These are phyloP conservation scores for Larimichthys crocea DNA, from an alignment of 2,113 vertebrate genomes.

Conservation along the genomic window DNA sequence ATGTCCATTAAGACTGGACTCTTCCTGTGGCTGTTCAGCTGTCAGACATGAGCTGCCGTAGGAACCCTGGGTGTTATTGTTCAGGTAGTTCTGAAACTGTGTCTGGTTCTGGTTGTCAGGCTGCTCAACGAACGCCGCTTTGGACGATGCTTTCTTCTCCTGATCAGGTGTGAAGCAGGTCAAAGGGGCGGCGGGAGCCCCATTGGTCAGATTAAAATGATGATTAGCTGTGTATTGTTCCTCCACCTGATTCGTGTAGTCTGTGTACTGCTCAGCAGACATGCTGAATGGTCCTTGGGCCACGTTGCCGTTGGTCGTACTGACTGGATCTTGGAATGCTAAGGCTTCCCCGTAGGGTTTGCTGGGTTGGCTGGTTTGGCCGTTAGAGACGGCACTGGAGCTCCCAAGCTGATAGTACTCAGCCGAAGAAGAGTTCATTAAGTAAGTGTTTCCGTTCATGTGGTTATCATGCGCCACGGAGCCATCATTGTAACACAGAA, in stretches of 20 bases:
- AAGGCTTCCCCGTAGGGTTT: conserved; percentile 81
- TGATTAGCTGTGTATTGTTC: conserved; percentile 83
- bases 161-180: conserved; percentile 89
- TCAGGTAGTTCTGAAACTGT: conserved; percentile 94
- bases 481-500: conserved; percentile 91
- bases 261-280: conserved; percentile 89
- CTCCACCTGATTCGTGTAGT: conserved; percentile 75
- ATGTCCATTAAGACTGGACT: conserved; percentile 81
- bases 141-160: conserved; percentile 85
- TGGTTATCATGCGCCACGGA: conserved; percentile 88
- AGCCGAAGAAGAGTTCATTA: conserved; percentile 88
- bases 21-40: conserved; percentile 88
- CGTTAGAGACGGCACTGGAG: conserved; percentile 80
- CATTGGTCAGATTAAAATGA: conserved; percentile 87
- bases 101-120: conserved; percentile 86
- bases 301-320: conserved; percentile 84
- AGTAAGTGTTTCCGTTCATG: conserved; percentile 89
- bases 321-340: conserved; percentile 88
- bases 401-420: conserved; percentile 96
- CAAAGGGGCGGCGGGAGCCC: conserved; percentile 75
- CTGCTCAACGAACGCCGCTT: conserved; percentile 86
- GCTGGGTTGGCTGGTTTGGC: conserved; percentile 81
- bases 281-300: conserved; percentile 90
- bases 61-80: conserved; percentile 90
- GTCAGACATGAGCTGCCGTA: conserved; percentile 86